A percentile compares a stretch with the other conserved stretches of the same genome.
Evolutionary conservation across 2,113 vertebrate species (phyloP).

Genomic region (Clarias magur): DNA sequence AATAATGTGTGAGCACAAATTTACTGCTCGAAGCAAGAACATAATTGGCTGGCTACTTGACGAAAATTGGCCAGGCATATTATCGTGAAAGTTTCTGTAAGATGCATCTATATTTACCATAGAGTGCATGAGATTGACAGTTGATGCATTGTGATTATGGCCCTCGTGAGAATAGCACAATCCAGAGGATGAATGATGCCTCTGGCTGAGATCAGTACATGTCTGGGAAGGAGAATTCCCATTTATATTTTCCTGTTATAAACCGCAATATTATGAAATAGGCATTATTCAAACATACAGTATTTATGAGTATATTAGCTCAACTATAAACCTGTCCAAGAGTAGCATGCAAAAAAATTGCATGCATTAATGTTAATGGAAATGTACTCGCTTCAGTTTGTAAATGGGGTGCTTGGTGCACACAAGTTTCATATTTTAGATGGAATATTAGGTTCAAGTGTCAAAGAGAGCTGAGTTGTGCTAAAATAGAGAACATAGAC

Average conservation of each 20-base stretch:
- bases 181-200: slow-evolving; percentile 35
- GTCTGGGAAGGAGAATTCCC: background rate
- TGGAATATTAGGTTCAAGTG: background rate
- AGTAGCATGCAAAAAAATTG: slow-evolving; percentile 1
- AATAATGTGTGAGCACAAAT: slow-evolving; percentile 33
- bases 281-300: background rate
- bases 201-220: slow-evolving; percentile 25
- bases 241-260: background rate
- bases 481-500: background rate
- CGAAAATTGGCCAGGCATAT: slow-evolving; percentile 16
- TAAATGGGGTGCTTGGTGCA: background rate
- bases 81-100: slow-evolving; percentile 26
- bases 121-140: slow-evolving; percentile 15
- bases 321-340: background rate
- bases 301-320: slow-evolving; percentile 20
- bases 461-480: background rate
- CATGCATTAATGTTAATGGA: slow-evolving; percentile 15
- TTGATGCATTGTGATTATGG: slow-evolving; percentile 34
- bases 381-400: background rate
- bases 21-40: slow-evolving; percentile 30
- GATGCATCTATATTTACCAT: slow-evolving; percentile 30
- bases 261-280: background rate
- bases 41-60: slow-evolving; percentile 34
- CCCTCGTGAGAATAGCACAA: slow-evolving; percentile 7
- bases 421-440: background rate